Evolutionary conservation across 2,888 invertebrate genomes (phyloP), one percentile per base, ranked within the genome.

Genomic region (Neelides folsomi): DNA sequence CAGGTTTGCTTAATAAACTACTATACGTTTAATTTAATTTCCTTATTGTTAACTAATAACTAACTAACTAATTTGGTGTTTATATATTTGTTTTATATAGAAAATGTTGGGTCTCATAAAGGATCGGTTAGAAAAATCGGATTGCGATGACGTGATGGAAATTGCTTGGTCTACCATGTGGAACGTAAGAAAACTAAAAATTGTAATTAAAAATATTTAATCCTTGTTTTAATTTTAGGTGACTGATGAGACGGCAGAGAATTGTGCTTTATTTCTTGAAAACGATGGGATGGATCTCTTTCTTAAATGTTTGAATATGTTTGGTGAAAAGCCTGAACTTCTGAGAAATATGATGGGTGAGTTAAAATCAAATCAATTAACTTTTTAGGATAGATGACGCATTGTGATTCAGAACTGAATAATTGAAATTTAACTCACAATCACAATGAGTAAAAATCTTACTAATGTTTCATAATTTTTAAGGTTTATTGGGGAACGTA

Each of bases 81-180:
- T 40, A n/a, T 37, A 38, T 12, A 46, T 53, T 15, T 54, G 55
- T 53, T 55, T 49, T 59, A 72, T 75, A 7, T 70, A 85, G 80
- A 82, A 80, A 72, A 93, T 97, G 89, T 72, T 95, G 66, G 79
- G 80, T 65, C 76, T 95, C 64, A 93, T 97, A 56, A 78, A 81
- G 50, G 82, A 86, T 67, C 80, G 92, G 47, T 74, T 92, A 54
- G 78, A 79, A 53, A 76, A 81, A 37, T 77, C 78, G 52, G 73
- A 83, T 39, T 93, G 90, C 68, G 95, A 97, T 70, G 95, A 97
- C 70, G 89, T 94, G 15, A 78, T 97, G 73, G 94, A 95, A 73
- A 90, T 93, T 13, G 90, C 94, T 3, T 97, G 97, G 97, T 93
- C 93, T 53, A 92, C 93, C n/a, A 86, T 97, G 86, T 97, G 95